A percentile compares a stretch with the other conserved stretches of the same genome.
These are phyloP conservation scores for Caerostris darwini DNA, from an alignment of 1,140 invertebrate genomes.

Conservation along the genomic window DNA sequence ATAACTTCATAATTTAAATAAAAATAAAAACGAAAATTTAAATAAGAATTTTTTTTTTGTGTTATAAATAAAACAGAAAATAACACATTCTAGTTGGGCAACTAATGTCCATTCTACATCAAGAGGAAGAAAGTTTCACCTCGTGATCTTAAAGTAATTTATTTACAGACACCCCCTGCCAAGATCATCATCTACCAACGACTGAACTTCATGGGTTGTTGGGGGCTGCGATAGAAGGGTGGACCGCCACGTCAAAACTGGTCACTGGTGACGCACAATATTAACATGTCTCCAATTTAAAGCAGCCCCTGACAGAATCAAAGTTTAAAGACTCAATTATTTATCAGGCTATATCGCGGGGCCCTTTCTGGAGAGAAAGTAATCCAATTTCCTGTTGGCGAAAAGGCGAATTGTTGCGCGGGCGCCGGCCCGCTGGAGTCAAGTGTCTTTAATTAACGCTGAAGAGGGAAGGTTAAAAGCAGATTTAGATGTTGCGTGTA, in stretches of 20 bases:
- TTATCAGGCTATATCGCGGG: constrained; percentile 63
- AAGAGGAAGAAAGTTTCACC: not conserved
- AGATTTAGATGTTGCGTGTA: constrained; percentile 31
- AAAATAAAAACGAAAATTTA: too few relatives aligned
- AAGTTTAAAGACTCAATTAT: constrained; percentile 77
- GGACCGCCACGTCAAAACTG: constrained; percentile 40
- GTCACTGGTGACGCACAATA: constrained; percentile 38
- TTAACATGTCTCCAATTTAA: constrained; percentile 51
- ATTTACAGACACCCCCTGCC: constrained; percentile 34
- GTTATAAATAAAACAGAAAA: too few relatives aligned
- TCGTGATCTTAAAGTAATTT: constrained; percentile 45
- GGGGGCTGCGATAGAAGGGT: too few relatives aligned
- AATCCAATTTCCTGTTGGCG: constrained; percentile 73
- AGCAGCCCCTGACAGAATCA: constrained; percentile 68
- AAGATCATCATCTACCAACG: not conserved
- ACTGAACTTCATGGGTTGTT: not conserved
- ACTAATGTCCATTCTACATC: too few relatives aligned
- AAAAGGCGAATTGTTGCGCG: constrained; percentile 39
- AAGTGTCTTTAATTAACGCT: constrained; percentile 69
- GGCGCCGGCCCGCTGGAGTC: not conserved
- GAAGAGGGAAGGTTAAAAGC: constrained; percentile 25
- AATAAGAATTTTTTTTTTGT: too few relatives aligned
- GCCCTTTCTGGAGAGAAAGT: constrained; percentile 53
- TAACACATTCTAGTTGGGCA: too few relatives aligned
- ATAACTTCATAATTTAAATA: too few relatives aligned